phyloP scores from a whole-genome alignment of 2,888 invertebrate genomes.

The Electrophaes corylata region DNA sequence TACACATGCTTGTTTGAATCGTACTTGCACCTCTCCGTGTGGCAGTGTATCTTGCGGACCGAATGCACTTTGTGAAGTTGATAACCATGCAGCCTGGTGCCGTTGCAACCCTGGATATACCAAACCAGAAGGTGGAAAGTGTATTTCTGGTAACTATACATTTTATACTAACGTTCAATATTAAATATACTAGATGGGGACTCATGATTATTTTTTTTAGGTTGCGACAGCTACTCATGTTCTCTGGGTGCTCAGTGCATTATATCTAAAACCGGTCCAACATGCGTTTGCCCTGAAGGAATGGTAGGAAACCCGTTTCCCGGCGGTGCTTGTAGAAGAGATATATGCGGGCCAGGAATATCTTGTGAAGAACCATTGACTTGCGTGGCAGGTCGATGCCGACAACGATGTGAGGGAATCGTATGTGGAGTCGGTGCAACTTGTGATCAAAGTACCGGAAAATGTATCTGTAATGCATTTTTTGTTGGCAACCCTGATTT shows the following conservation, averaged over 20 bases:
- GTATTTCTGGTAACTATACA: slow-evolving; percentile 89
- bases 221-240: slow-evolving; percentile 90
- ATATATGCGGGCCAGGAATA: slow-evolving; percentile 90
- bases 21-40: slow-evolving; percentile 93
- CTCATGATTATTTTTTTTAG: slow-evolving; percentile 70
- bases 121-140: slow-evolving; percentile 91
- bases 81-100: slow-evolving; percentile 95
- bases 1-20: slow-evolving; percentile 90
- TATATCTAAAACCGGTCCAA: slow-evolving; percentile 92
- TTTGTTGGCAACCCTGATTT: slow-evolving; percentile 95
- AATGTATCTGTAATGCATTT: slow-evolving; percentile 93
- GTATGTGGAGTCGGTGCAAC: slow-evolving; percentile 95
- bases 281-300: slow-evolving; percentile 94
- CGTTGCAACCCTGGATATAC: slow-evolving; percentile 92
- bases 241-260: slow-evolving; percentile 94
- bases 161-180: not conserved
- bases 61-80: slow-evolving; percentile 94
- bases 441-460: slow-evolving; percentile 91
- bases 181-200: not conserved
- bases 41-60: slow-evolving; percentile 90
- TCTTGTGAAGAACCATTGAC: slow-evolving; percentile 92
- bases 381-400: slow-evolving; percentile 94
- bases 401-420: slow-evolving; percentile 93
- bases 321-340: slow-evolving; percentile 92
- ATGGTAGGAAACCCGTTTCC: slow-evolving; percentile 96